These are phyloP conservation scores for Stenichneumon culpator DNA, from an alignment of 2,888 invertebrate species.

Conservation along the genomic window DNA sequence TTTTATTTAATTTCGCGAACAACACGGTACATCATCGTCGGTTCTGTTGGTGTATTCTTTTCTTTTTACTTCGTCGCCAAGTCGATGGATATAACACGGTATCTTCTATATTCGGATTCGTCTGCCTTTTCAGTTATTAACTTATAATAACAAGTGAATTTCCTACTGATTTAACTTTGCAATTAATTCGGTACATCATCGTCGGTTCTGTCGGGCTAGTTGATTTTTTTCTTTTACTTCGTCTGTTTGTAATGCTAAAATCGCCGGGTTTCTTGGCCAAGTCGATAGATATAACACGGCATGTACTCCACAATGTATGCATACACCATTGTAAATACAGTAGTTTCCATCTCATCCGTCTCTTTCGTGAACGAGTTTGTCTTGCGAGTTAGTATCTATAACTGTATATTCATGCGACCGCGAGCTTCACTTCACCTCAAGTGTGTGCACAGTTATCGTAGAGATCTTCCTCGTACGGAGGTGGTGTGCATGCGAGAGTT, in stretches of 20 bases:
- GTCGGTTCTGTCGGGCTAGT: background rate
- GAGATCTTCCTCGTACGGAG: slow-evolving; percentile 2
- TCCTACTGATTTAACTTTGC: slow-evolving; percentile 9
- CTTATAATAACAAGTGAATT: background rate
- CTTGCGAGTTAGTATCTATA: slow-evolving; percentile 46
- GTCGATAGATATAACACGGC: background rate
- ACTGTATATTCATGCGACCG: slow-evolving; percentile 21
- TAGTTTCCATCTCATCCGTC: slow-evolving; percentile 27
- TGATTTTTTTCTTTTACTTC: background rate
- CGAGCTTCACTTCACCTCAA: slow-evolving; percentile 4
- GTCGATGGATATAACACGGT: background rate
- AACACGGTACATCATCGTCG: background rate
- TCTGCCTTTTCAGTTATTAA: background rate
- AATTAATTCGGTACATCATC: background rate
- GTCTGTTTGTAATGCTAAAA: background rate
- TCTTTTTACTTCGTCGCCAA: background rate
- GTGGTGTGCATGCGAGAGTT: background rate
- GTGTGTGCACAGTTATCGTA: slow-evolving; percentile 11
- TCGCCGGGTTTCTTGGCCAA: background rate
- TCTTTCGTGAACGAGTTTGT: slow-evolving; percentile 54
- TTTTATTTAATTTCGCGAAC: slow-evolving; percentile 8
- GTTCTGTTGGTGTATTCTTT: background rate
- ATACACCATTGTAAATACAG: background rate
- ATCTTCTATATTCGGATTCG: background rate
- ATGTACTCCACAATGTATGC: background rate